A percentile compares a stretch with the other conserved stretches of the same genome.
Conservation (phyloP, 2,888 invertebrate species). For the Idaea dimidiata region DNA sequence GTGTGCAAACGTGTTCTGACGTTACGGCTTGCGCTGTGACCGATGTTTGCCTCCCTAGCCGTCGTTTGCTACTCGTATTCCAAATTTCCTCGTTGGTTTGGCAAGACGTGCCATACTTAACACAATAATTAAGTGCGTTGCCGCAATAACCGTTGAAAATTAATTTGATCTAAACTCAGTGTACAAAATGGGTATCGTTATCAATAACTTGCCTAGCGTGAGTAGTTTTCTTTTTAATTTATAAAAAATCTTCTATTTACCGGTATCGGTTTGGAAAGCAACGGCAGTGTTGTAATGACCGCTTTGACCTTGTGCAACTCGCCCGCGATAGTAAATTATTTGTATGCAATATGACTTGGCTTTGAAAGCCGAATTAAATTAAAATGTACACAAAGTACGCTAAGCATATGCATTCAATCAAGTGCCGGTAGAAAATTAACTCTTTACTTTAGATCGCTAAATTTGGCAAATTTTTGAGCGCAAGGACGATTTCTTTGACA, state of each 20-base stretch:
- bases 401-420: not conserved
- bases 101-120: conserved; percentile 61
- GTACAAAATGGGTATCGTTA: conserved; percentile 65
- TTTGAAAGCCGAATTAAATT: not conserved
- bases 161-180: conserved; percentile 30
- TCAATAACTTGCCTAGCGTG: conserved; percentile 70
- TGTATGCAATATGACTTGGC: conserved; percentile 39
- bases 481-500: not conserved
- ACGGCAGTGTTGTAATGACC: conserved; percentile 77
- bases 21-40: conserved; percentile 32
- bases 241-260: conserved; percentile 40
- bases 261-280: conserved; percentile 73
- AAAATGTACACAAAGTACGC: not conserved
- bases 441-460: not conserved
- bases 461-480: not conserved
- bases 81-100: conserved; percentile 62
- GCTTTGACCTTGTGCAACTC: conserved; percentile 80
- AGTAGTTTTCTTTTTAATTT: conserved; percentile 40
- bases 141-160: conserved; percentile 40
- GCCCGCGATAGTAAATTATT: conserved; percentile 69
- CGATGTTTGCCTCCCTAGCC: conserved; percentile 34
- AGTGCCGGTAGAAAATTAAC: not conserved
- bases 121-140: conserved; percentile 38
- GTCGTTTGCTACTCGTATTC: conserved; percentile 50
- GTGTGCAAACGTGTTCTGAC: conserved; percentile 51